A percentile compares a stretch with the other conserved stretches of the same genome.
Evolutionary conservation across 2,113 vertebrate genomes (phyloP).

Genomic region (Pipra filicauda): DNA sequence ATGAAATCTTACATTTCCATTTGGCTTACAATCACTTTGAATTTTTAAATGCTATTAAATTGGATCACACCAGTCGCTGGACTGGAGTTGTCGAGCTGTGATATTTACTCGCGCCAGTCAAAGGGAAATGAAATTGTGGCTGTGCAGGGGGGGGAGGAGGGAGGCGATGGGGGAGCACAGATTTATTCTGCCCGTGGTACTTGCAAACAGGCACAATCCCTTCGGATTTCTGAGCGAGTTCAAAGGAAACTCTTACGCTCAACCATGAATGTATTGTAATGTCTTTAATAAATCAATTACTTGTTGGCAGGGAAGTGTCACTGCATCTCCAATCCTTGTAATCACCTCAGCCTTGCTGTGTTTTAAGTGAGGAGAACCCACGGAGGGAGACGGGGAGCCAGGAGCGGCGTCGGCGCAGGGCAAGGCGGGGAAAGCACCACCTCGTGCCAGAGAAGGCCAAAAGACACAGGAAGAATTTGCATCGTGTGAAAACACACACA

Average conservation of each 20-base stretch:
- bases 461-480: not conserved
- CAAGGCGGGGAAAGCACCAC: not conserved
- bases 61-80: slow-evolving; percentile 72
- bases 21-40: slow-evolving; percentile 62
- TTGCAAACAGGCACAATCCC: slow-evolving; percentile 68
- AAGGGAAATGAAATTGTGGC: slow-evolving; percentile 63
- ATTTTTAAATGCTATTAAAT: slow-evolving; percentile 77
- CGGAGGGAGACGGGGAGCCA: not conserved
- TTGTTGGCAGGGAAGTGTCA: slow-evolving; percentile 77
- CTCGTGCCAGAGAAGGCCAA: not conserved
- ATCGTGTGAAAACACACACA: accelerated
- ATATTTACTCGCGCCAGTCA: slow-evolving; percentile 73
- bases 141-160: not conserved
- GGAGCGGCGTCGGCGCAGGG: not conserved
- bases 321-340: slow-evolving; percentile 74
- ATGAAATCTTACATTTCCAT: slow-evolving; percentile 74
- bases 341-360: slow-evolving; percentile 70
- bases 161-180: not conserved
- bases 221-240: slow-evolving; percentile 67
- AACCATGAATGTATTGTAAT: slow-evolving; percentile 72
- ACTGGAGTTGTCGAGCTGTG: slow-evolving; percentile 67
- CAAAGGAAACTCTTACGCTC: slow-evolving; percentile 72
- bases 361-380: slow-evolving; percentile 55
- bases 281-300: slow-evolving; percentile 83
- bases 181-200: slow-evolving; percentile 55